Conservation (phyloP, 1,140 invertebrate genomes). For the Helicoverpa armigera region DNA sequence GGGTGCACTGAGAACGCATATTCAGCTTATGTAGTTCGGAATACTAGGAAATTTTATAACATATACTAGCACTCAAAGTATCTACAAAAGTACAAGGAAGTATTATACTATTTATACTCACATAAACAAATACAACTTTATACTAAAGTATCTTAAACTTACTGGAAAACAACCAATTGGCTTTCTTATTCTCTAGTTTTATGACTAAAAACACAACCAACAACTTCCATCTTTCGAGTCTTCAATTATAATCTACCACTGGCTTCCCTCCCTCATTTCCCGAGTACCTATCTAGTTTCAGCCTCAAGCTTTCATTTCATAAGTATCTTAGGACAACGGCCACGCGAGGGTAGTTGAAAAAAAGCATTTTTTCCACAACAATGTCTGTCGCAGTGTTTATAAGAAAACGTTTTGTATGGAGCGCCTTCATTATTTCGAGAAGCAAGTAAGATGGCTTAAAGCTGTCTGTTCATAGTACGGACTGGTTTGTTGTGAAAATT, state of each 20-base stretch:
- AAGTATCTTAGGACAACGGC: constrained; percentile 40
- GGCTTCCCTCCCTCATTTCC: not conserved
- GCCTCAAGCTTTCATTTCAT: constrained; percentile 33
- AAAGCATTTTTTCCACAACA: constrained; percentile 62
- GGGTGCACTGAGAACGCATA: no score
- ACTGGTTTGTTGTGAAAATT: not conserved
- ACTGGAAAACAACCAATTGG: no score
- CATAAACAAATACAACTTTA: no score
- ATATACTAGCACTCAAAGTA: no score
- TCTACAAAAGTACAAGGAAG: no score
- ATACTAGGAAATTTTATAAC: no score
- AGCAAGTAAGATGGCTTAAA: constrained; percentile 61
- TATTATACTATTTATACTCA: no score
- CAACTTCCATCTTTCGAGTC: not conserved
- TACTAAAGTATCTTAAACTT: no score
- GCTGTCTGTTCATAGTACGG: constrained; percentile 44
- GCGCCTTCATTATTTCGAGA: constrained; percentile 65
- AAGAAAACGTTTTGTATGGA: constrained; percentile 62
- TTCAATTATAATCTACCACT: constrained; percentile 1
- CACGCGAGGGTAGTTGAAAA: constrained; percentile 24
- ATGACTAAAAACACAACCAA: not conserved
- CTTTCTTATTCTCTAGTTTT: no score
- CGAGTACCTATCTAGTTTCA: constrained; percentile 18
- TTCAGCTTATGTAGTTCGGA: no score
- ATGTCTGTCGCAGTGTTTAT: constrained; percentile 63